Evolutionary conservation across 2,113 vertebrate species (phyloP).

Genomic region (Dendrocopos noguchii): DNA sequence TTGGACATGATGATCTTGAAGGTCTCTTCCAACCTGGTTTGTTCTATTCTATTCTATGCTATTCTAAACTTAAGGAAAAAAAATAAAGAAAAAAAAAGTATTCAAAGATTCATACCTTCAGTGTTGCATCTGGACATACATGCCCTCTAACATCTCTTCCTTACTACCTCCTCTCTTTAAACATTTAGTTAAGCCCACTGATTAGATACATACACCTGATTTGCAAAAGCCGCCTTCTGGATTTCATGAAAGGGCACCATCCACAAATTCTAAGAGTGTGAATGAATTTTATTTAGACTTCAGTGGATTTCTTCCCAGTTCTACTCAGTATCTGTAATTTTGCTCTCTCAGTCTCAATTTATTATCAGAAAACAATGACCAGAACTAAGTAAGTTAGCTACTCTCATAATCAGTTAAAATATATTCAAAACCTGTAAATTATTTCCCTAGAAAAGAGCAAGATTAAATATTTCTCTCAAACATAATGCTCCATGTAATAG

Average conservation of each 20-base stretch:
- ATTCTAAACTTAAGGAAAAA: too few relatives aligned
- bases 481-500: fast-evolving
- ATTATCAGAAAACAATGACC: not conserved
- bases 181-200: not conserved
- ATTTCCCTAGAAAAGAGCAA: not conserved
- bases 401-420: not conserved
- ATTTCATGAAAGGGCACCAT: not conserved
- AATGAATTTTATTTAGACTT: not conserved
- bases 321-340: not conserved
- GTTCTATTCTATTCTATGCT: too few relatives aligned
- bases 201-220: not conserved
- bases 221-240: not conserved
- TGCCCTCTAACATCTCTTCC: not conserved
- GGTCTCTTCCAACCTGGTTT: too few relatives aligned
- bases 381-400: not conserved
- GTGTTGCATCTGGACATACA: not conserved
- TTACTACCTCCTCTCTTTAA: not conserved
- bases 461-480: not conserved
- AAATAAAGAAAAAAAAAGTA: fast-evolving
- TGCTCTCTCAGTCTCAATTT: not conserved
- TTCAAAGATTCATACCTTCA: not conserved
- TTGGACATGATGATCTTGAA: too few relatives aligned
- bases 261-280: not conserved
- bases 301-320: not conserved
- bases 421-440: not conserved